Base-by-base conservation (phyloP, 2,113 vertebrate genomes). In the Chroicocephalus ridibundus region DNA sequence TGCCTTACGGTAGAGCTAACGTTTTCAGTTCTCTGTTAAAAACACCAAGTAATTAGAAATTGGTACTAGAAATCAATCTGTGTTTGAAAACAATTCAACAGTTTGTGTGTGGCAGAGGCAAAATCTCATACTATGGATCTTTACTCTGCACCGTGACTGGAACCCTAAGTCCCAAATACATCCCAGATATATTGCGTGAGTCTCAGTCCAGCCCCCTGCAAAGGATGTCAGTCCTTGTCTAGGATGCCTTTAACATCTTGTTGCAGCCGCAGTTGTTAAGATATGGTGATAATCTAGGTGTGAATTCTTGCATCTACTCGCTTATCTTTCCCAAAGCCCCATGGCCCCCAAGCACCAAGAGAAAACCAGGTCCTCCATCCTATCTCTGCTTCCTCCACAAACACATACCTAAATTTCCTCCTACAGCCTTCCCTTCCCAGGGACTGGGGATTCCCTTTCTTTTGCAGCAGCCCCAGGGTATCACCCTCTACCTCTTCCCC, bases 91-190 rank as follows among this genome's bases (percentile, higher is more conserved):
- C 9, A 82, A 57, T 44, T 31, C 26, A 76, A 31, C 8, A 36
- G 13, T 6, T 60, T 31, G 11, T 47, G 7, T 40, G 57, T 76
- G n/a, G 15, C 15, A 69, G 44, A 80, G 71, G 26, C 5, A 85
- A 90, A 49, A 65, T 42, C 34, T 55, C 11, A 1, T 36, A 34
- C 10, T 40, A 19, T 0, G 0, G 52, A 38, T 7, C 26, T 90
- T 68, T 13, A 2, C 7, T 68, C 11, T 65, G 27, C 7, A 1
- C 14, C 0, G 0, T n/a, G 29, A n/a, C 31, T 38, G 14, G 13
- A 79, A 31, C 14, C 7, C 13, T 34, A 16, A 49, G 10, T 40
- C 40, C 26, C 20, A 75, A 60, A 79, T 20, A 46, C 1, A 7
- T 24, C 32, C 20, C 21, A 22, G 44, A 69, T 19, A 18, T 46